Base-by-base conservation (phyloP, 2,888 invertebrate species). In the Agrilus cyanescens region DNA sequence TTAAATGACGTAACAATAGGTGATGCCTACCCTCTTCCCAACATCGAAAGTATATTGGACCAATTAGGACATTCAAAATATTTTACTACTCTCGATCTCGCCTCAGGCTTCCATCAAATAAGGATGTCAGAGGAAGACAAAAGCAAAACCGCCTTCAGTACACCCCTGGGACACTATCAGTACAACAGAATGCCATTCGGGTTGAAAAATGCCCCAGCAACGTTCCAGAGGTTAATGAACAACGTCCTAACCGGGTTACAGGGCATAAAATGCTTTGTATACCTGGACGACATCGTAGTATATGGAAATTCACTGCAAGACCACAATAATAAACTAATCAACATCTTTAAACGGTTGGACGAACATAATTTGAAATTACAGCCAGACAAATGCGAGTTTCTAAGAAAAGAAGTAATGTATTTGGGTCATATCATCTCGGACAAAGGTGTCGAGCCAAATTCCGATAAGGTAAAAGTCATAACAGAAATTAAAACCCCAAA, bases 151-250 rank as follows among this genome's bases (percentile, higher is more conserved):
- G 59, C 58, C 2, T 61, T 61, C 43, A 50, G 51, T 7, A 51
- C 54, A 4, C 50, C 48, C 16, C 34, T 44, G 12, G 59, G 57
- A n/a, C 60, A 61, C 41, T 60, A 49, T 32, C 56, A 61, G 40
- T 62, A 52, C 34, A 44, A 40, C 2, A 42, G 58, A n/a, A 55
- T 61, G 53, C 58, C 57, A 0, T 59, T 63, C 44, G 61, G 56
- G 2, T 50, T 66, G 6, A 60, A 58, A 51, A 61, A 61, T 41
- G 61, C 63, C 1, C 63, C 63, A 0, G 56, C 58, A 2, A 62
- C 63, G 0, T 64, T 67, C 37, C 63, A 65, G 50, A 40, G 62
- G 3, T 43, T 61, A 14, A 65, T 65, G 63, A 57, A 64, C 33
- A 56, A 14, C 15, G 34, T 43, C 5, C 10, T 38, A 12, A 7